These are phyloP conservation scores for Plestiodon gilberti DNA, from an alignment of 2,113 vertebrate genomes.

Conservation along the genomic window DNA sequence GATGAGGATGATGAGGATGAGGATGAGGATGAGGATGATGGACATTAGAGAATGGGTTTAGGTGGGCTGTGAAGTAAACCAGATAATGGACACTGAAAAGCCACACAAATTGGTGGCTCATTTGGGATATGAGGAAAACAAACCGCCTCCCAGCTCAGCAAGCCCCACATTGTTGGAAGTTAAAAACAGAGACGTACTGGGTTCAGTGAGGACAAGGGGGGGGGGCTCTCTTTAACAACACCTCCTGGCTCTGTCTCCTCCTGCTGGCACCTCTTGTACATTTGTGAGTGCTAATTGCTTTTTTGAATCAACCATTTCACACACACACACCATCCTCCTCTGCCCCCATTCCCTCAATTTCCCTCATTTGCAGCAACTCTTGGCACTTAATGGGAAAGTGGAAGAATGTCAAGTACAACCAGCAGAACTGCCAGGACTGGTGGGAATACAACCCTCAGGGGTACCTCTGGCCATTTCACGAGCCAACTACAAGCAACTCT, in stretches of 20 bases:
- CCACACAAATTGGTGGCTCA: background rate
- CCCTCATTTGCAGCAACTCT: background rate
- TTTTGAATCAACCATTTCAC: background rate
- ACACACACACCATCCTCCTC: background rate
- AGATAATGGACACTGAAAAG: background rate
- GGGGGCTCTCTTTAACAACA: background rate
- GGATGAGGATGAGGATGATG: no score
- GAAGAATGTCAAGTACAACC: conserved; percentile 33
- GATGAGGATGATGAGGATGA: no score
- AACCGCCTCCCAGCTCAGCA: background rate
- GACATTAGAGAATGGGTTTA: no score
- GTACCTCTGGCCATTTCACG: conserved; percentile 19
- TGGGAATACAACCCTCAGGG: background rate
- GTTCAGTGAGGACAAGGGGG: background rate
- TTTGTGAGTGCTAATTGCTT: background rate
- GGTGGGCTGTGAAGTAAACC: no score
- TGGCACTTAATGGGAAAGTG: conserved; percentile 24
- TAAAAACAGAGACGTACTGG: background rate
- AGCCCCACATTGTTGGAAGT: background rate
- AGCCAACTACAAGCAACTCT: conserved; percentile 1
- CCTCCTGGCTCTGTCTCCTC: no score
- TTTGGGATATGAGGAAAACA: background rate
- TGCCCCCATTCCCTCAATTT: conserved; percentile 1
- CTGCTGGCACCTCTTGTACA: background rate
- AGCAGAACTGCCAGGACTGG: conserved; percentile 29